Evolutionary conservation across 2,113 vertebrate species (phyloP), one percentile per base, ranked within the genome.

Genomic region (Notothenia rossii): DNA sequence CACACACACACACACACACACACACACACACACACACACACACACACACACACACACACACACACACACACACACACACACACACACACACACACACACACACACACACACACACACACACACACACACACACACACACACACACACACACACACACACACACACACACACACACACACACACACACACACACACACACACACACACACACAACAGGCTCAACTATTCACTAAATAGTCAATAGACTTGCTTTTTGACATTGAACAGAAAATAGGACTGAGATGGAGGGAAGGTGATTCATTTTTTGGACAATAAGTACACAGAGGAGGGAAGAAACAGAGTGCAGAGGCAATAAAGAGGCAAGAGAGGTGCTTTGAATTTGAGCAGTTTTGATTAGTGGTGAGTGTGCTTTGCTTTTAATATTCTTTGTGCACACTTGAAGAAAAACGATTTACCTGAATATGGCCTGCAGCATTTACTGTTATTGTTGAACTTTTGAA

Each of bases 161-260:
- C n/a, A n/a, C n/a, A n/a, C n/a, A n/a, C n/a, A n/a, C n/a, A n/a
- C n/a, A n/a, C n/a, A n/a, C n/a, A n/a, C n/a, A n/a, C n/a, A n/a
- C n/a, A n/a, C n/a, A n/a, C n/a, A n/a, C n/a, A n/a, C 25, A 29
- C 25, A 29, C 25, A 29, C 25, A 29, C 25, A 29, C 25, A 29
- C 25, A 29, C 25, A 29, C 25, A 36, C 53, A 20, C 20, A 77
- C 77, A 81, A 76, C 54, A 1, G 65, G 62, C 75, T 61, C 55
- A 77, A 66, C 85, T 83, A 90, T 91, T 91, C 84, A 90, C 22
- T 43, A 67, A 86, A 72, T 74, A 20, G 22, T 78, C 71, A 90
- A 90, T 72, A 87, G 82, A 77, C 58, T 75, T 83, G 83, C 82
- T 91, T 82, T 90, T 86, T 90, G 88, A 91, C 88, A 89, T 89